Base-by-base conservation (phyloP, 2,888 invertebrate genomes). In the Agrilus biguttatus region DNA sequence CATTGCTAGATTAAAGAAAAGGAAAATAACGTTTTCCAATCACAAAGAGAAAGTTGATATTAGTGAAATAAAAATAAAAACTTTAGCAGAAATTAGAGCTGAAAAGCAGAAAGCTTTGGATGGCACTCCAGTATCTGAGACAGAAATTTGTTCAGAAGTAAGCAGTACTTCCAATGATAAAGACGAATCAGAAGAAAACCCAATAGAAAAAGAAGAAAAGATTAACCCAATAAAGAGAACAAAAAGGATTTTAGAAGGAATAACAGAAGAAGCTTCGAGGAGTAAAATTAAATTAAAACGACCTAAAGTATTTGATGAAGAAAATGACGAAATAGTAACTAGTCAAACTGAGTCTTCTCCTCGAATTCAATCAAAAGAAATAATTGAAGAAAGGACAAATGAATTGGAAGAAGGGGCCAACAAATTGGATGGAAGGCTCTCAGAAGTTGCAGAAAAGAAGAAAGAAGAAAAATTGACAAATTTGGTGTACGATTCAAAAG, bases 41-140 rank as follows among this genome's bases (percentile, higher is more conserved):
- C 40, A 35, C 5, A 49, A 43, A 35, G n/a, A 23, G n/a, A 34
- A 37, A 8, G 33, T 44, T 19, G 47, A 55, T 40, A 43, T 55
- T n/a, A 49, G 41, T 8, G 50, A 57, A 8, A 61, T 65, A 17
- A 63, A 61, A 57, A 61, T 69, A 8, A 67, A 68, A 51, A 66
- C 67, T 1, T 48, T 70, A 36, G 63, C 60, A 0, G 66, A 69
- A 51, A 62, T 70, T 8, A 56, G 63, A n/a, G 65, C 63, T 0
- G 64, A 62, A 47, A 45, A 47, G 33, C 8, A 28, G 28, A 28
- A 28, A 28, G 3, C 28, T 5, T 28, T 10, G 43, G 45, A 44
- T 32, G 34, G 13, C 36, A 40, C 28, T 28, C 28, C 10, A 8
- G 28, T 28, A 28, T 28, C 28, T 28, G 28, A 28, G 28, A 28